Percentiles rank a stretch among this genome's conserved stretches.
phyloP scores from a whole-genome alignment of 2,888 invertebrate species.

The Pegoplata infirma region DNA sequence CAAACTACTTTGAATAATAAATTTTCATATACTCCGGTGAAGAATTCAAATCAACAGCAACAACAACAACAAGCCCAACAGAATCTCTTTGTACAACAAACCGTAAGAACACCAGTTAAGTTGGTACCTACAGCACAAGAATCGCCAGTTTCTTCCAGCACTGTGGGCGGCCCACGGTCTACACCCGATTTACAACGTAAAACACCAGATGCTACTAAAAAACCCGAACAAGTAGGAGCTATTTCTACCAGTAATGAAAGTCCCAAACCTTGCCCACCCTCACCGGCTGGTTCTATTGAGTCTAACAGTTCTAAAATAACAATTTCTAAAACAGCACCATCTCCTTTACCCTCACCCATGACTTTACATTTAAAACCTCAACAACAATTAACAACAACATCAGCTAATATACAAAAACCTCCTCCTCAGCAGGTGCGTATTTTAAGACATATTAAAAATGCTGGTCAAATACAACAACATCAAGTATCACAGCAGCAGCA shows the following conservation, averaged over 20 bases:
- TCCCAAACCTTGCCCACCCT: conserved; percentile 82
- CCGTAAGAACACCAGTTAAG: conserved; percentile 69
- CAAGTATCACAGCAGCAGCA: conserved; percentile 58
- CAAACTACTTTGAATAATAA: conserved; percentile 35
- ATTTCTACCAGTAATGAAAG: conserved; percentile 91
- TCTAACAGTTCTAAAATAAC: conserved; percentile 64
- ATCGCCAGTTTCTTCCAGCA: conserved; percentile 74
- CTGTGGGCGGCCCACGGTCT: conserved; percentile 65
- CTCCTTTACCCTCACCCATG: conserved; percentile 59
- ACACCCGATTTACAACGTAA: conserved; percentile 66
- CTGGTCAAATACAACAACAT: conserved; percentile 69
- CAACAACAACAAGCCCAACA: conserved; percentile 50
- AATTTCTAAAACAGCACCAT: conserved; percentile 58
- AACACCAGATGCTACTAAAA: conserved; percentile 78
- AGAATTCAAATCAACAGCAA: conserved; percentile 14
- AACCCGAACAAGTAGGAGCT: conserved; percentile 90
- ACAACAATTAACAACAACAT: conserved; percentile 43
- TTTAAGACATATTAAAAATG: conserved; percentile 74
- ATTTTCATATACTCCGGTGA: conserved; percentile 15
- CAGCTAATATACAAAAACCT: conserved; percentile 66
- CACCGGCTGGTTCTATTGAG: conserved; percentile 79
- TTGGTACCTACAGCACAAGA: conserved; percentile 78
- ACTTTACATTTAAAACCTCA: conserved; percentile 77
- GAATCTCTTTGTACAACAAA: conserved; percentile 61
- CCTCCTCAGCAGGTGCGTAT: conserved; percentile 63